These are phyloP conservation scores for Cyphomyrmex costatus DNA, from an alignment of 1,140 invertebrate species.

Conservation along the genomic window DNA sequence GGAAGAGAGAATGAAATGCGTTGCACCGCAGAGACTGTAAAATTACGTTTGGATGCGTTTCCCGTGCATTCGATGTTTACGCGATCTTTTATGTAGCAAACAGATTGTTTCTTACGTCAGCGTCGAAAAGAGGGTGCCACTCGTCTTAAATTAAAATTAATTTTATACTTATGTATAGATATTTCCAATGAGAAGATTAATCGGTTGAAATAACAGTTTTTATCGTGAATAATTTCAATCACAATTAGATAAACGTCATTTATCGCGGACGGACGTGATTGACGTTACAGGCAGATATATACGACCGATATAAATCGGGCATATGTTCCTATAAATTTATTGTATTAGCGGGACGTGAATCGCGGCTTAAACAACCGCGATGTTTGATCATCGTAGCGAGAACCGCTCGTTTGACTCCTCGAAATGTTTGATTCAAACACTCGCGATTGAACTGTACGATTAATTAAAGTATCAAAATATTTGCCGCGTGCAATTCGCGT, in stretches of 20 bases:
- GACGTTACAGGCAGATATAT: not conserved
- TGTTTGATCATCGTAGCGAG: conserved; percentile 4
- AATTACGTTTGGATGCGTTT: conserved; percentile 45
- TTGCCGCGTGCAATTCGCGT: not conserved
- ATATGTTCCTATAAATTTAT: conserved; percentile 3
- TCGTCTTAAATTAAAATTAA: not conserved
- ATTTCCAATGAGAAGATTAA: not conserved
- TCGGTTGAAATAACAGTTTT: not conserved
- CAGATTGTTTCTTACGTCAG: not conserved
- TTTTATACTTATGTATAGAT: not conserved
- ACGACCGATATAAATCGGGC: conserved; percentile 15
- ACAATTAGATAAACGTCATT: conserved; percentile 26
- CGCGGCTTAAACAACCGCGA: conserved; percentile 8
- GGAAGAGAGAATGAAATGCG: not conserved
- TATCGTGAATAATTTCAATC: not conserved
- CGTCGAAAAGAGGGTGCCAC: not conserved
- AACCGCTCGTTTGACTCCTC: not conserved
- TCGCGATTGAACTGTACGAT: conserved; percentile 34
- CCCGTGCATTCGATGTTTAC: not conserved
- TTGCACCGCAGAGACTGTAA: conserved; percentile 30
- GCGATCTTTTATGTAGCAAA: not conserved
- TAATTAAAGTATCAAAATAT: conserved; percentile 31
- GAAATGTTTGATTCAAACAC: not conserved
- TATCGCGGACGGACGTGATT: not conserved
- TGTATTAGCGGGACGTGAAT: not conserved